Base-by-base conservation (phyloP, 2,888 invertebrate species). In the Myopa tessellatipennis region DNA sequence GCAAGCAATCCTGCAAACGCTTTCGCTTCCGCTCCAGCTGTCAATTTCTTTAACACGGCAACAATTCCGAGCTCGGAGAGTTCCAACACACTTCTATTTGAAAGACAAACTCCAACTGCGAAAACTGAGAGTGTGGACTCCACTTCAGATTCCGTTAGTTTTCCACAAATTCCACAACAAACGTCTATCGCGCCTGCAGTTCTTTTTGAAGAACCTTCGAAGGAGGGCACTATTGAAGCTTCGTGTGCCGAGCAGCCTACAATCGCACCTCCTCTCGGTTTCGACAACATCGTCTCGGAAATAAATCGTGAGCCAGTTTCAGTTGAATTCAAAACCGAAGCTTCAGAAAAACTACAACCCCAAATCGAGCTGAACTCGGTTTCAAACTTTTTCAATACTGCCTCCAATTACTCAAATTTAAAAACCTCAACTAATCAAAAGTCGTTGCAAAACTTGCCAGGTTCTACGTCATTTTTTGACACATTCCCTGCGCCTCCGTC, bases 401-500 rank as follows among this genome's bases (percentile, higher is more conserved):
- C 81, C 38, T 60, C 79, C 67, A 63, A 61, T 63, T 63, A 26
- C 26, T 34, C 74, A 26, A 74, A 40, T 45, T 40, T 61, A 72
- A 52, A 45, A 74, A 60, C 73, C 60, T n/a, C 12, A 36, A 36
- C 79, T 79, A 4, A 69, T 55, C 45, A 63, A 65, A 14, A 77
- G 67, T 36, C 79, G 76, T 14, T 60, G 55, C 67, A 80, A 65
- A 79, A 77, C 60, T 80, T 82, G 12, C 74, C 82, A 7, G 84
- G 84, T 78, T 79, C 83, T 16, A 79, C 82, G 69, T 80, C 83
- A 61, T 86, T 85, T 81, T 86, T 86, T 80, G 86, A 86, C 79
- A 83, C 82, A 38, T 84, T 86, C 61, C 78, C 80, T 10, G 78
- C 77, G 10, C 3, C 74, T 6, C 63, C 76, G 5, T 10, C 52